Evolutionary conservation across 2,797 vertebrate genomes (phyloP), one percentile per base, ranked within the genome.

Genomic region (Cephalopachus bancanus): DNA sequence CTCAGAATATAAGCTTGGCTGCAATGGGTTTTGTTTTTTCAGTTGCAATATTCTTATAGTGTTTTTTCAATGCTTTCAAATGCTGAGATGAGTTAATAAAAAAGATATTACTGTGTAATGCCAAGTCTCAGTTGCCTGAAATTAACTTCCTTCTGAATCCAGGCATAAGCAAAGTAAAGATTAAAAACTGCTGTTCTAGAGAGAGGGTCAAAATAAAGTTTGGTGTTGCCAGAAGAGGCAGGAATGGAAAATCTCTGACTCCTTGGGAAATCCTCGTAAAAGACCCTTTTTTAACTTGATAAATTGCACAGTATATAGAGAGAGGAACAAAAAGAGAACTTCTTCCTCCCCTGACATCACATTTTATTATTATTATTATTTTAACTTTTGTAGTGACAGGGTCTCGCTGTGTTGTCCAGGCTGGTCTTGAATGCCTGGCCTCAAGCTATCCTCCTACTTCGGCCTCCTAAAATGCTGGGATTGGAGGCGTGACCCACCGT

Each of bases 61-160:
- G 3, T 65, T 86, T 91, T 75, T 44, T 59, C 64, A 83, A 55
- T 75, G 78, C 33, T 94, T 94, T 87, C 71, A 75, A 26, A 76
- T 74, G 14, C 44, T 79, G 76, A 83, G 80, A 92, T 93, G 65
- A 92, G 22, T 69, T 76, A 87, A 81, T 83, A 72, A 86, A 92
- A 94, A 89, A 37, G 81, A 93, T 81, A 93, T 91, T 88, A 80
- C 65, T 51, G 53, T 69, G n/a, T 62, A 74, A 74, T 44, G 71
- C 22, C 59, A 49, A 91, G 49, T 79, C 33, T 80, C 78, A 37
- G 12, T 53, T 57, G 65, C 65, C 64, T 91, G 76, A 37, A 83
- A 69, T 67, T 93, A 69, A 84, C 76, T 37, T 95, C 17, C 9
- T 62, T 5, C 59, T 74, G 15, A 37, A 88, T 57, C 64, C 53